Base-by-base conservation (phyloP, 2,888 invertebrate species). In the Gibbula magus region DNA sequence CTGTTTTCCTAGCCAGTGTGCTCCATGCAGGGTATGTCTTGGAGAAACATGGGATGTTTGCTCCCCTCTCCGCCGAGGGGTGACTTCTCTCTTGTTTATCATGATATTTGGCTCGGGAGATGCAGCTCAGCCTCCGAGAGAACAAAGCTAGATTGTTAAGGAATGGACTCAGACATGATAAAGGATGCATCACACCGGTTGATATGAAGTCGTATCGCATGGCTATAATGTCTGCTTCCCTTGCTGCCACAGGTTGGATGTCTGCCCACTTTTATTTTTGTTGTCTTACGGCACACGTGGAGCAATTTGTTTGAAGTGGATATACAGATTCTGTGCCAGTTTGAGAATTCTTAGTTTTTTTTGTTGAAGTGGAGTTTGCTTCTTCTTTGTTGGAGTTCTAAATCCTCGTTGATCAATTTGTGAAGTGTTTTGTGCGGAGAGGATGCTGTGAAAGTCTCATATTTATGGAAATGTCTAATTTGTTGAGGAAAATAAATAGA, bases 1-100 rank as follows among this genome's bases (percentile, higher is more conserved):
- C 32, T 32, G 70, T 70, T 70, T 70, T 39, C 13, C 70, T 70
- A 70, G 70, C 70, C 70, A 22, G 70, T 70, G 70, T 32, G 70
- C 70, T 20, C 70, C 70, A 70, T 35, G 70, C 70, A 70, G 70
- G 35, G 70, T 70, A 70, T 70, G 35, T 35, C 32, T 32, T 70
- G 70, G n/a, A 39, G 70, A 70, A 70, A 70, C 70, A 39, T 16
- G 70, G 18, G 70, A 70, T 70, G 35, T 20, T 35, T 70, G 29
- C 32, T 35, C 35, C 56, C 35, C 35, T 70, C 70, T 18, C 20
- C 8, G 35, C 35, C 70, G 35, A 29, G 35, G 70, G 70, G 2
- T 35, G 35, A 32, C 35, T 35, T 35, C 32, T 16, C 32, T 35
- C 8, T 70, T 32, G 35, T 70, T 70, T 70, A 32, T 70, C 70